Base-by-base conservation (phyloP, 1,140 invertebrate genomes). In the Heliothis subflexa region DNA sequence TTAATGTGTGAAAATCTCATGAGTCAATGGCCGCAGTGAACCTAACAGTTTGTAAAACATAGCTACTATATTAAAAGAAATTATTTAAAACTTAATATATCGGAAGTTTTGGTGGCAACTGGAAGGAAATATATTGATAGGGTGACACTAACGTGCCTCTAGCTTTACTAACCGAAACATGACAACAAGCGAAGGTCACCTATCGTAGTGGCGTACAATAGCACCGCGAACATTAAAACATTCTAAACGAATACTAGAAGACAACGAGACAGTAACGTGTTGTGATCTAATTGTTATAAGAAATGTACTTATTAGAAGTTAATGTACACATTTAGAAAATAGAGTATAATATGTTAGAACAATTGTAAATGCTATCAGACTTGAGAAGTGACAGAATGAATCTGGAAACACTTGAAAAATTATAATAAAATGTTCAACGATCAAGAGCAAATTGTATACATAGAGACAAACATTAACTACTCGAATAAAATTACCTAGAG, bases 131-230 rank as follows among this genome's bases (percentile, higher is more conserved):
- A 79, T 71, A 83, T 84, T 86, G 82, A 86, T 73, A 72, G 74
- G 76, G 85, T 87, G 85, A 81, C 86, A 86, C 83, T 49, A 0
- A 59, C 13, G 86, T 85, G 86, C 84, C 83, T 72, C 81, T 84
- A 81, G 73, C 79, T 78, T 79, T 75, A 81, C 82, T 75, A 75
- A 75, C 45, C 45, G 59, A 75, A 12, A 28, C 33, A 75, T 62
- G 59, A 75, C 47, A 64, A 71, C 50, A 78, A 66, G 71, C 72
- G 45, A 61, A 49, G 57, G 14, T 71, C 55, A 25, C 68, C 52
- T 74, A 74, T 74, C 54, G 13, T 45, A 84, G 76, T 86, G 79
- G 81, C 84, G 71, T 84, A 81, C 66, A 57, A 81, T 84, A 86
- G 85, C 83, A 86, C 85, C 85, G 75, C 78, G 75, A 49, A 45